Evolutionary conservation across 2,888 invertebrate species (phyloP).

Genomic region (Clivina fossor): DNA sequence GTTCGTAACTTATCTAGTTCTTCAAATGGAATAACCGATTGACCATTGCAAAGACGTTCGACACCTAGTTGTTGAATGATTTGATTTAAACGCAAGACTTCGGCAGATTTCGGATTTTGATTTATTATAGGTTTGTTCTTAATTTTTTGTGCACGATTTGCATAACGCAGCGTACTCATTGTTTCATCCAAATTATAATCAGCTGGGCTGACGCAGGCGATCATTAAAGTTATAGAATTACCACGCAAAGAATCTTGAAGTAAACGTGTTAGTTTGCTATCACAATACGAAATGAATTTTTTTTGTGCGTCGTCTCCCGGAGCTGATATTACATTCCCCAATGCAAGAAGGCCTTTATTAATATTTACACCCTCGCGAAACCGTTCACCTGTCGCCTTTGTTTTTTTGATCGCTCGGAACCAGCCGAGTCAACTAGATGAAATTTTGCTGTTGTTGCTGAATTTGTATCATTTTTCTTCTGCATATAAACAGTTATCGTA

Average conservation of each 20-base stretch:
- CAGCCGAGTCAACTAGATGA: conserved; percentile 89
- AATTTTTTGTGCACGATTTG: conserved; percentile 82
- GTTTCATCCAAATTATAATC: conserved; percentile 87
- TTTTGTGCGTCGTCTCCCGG: conserved; percentile 68
- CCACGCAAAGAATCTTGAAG: conserved; percentile 94
- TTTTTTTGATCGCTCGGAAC: conserved; percentile 88
- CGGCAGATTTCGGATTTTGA: conserved; percentile 78
- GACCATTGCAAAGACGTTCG: conserved; percentile 60
- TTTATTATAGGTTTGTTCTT: conserved; percentile 89
- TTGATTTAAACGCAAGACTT: conserved; percentile 73
- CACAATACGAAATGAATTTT: conserved; percentile 83
- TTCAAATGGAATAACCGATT: conserved; percentile 37
- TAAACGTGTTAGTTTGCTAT: conserved; percentile 88
- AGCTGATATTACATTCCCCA: conserved; percentile 94
- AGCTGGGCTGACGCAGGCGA: conserved; percentile 93
- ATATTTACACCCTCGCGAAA: conserved; percentile 90
- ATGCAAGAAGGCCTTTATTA: conserved; percentile 84
- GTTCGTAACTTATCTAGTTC: conserved; percentile 57
- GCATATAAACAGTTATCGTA: conserved; percentile 70
- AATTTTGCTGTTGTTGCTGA: conserved; percentile 80
- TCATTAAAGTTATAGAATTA: conserved; percentile 91
- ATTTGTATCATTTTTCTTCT: conserved; percentile 66
- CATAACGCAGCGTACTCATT: conserved; percentile 84
- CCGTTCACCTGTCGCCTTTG: conserved; percentile 83
- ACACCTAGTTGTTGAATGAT: conserved; percentile 70